Evolutionary conservation across 2,113 vertebrate species (phyloP).

Genomic region (Prietella phreatophila): DNA sequence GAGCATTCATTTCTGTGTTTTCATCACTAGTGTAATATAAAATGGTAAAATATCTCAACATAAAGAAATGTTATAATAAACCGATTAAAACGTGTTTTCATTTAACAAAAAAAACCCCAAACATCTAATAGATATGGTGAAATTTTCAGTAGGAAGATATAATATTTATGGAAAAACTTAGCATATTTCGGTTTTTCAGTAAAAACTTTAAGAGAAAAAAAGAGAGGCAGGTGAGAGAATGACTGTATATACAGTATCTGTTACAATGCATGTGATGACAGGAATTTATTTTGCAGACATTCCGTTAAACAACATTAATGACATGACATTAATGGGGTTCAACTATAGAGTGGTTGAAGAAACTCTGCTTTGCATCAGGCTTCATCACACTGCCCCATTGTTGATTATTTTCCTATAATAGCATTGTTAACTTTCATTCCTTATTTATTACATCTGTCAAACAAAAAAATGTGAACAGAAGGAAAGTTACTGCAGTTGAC

Average conservation of each 20-base stretch:
- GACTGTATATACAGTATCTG: neutral
- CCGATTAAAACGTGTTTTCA: neutral
- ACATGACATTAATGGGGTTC: neutral
- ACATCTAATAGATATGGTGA: neutral
- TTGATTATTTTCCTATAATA: neutral
- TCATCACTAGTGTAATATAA: neutral
- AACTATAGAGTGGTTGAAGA: neutral
- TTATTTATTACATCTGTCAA: neutral
- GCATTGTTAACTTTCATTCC: neutral
- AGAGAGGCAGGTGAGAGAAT: neutral
- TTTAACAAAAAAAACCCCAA: too few relatives aligned
- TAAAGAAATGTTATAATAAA: neutral
- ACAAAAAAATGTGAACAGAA: neutral
- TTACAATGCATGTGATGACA: neutral
- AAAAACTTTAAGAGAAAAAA: neutral
- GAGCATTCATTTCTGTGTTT: neutral
- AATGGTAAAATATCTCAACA: neutral
- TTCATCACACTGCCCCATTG: neutral
- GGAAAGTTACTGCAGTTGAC: neutral
- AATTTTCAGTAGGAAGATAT: neutral
- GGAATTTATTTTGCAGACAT: neutral
- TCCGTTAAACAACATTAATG: neutral
- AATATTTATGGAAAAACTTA: neutral
- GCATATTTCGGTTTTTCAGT: neutral
- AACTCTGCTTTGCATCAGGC: neutral